Evolutionary conservation across 2,888 invertebrate species (phyloP).

Genomic region (Pteria penguin): DNA sequence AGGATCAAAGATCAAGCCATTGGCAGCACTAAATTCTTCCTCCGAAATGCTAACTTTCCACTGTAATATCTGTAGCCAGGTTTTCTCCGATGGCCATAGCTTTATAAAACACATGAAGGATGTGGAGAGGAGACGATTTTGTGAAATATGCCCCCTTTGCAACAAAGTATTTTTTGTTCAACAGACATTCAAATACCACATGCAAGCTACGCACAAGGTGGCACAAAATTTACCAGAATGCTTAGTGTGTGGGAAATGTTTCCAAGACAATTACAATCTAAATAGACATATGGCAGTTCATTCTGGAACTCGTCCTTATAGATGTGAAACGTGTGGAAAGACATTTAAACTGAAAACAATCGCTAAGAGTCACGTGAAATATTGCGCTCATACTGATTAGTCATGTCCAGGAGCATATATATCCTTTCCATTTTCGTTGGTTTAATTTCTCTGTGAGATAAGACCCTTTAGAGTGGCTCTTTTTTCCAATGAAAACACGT

Average conservation of each 20-base stretch:
- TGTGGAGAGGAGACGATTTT: slow-evolving; percentile 12
- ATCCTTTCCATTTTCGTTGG: no score
- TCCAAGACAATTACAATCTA: slow-evolving; percentile 28
- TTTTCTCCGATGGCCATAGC: slow-evolving; percentile 10
- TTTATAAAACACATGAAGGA: slow-evolving; percentile 7
- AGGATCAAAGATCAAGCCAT: not conserved
- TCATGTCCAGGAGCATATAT: no score
- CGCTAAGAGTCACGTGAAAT: slow-evolving; percentile 20
- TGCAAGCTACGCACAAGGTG: slow-evolving; percentile 16
- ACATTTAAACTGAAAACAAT: slow-evolving; percentile 37
- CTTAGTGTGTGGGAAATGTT: slow-evolving; percentile 24
- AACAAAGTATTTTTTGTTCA: slow-evolving; percentile 22
- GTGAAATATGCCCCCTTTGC: slow-evolving; percentile 14
- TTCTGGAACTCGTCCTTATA: slow-evolving; percentile 15
- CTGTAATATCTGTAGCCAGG: slow-evolving; percentile 29
- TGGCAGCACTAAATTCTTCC: not conserved
- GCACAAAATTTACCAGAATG: slow-evolving; percentile 16
- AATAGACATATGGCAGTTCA: slow-evolving; percentile 38
- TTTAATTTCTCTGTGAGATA: no score
- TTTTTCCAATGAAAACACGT: not conserved
- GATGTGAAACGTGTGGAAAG: slow-evolving; percentile 30
- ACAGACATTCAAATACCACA: slow-evolving; percentile 16
- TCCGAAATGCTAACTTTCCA: not conserved
- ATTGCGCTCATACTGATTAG: not conserved
- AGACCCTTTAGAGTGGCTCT: not conserved